Base-by-base conservation (phyloP, 1,140 invertebrate genomes). In the Solenopsis fugax region DNA sequence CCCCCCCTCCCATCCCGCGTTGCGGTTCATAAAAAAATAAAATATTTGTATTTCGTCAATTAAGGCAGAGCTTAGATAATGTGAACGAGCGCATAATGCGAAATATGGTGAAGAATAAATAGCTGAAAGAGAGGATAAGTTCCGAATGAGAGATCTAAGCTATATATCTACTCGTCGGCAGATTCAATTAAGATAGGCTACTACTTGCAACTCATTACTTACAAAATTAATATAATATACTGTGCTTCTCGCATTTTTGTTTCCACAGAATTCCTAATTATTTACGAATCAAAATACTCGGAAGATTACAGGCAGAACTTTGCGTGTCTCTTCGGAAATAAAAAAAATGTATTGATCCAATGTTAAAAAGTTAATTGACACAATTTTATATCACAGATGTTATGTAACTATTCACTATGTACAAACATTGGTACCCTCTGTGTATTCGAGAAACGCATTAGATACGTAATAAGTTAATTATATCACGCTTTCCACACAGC, bases 141-240 rank as follows among this genome's bases (percentile, higher is more conserved):
- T 41, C 16, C 34, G 9, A 69, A 69, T 7, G 41, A 67, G 4
- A 67, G 21, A 34, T 45, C 21, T 37, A 52, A 52, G 10, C n/a
- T 34, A 67, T 29, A 29, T n/a, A 64, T 78, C n/a, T 65, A 24
- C 58, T 45, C 16, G 41, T n/a, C 24, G 56, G 13, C n/a, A 69
- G 34, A 80, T 54, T 3, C 37, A 69, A 80, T 80, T 80, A 54
- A 80, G 64, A 80, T 69, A 80, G 45, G 13, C 48, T 37, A 45
- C 48, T 54, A 69, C 41, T 77, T 62, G 72, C 64, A 52, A 13
- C 16, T 52, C 77, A 64, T 80, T 54, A 69, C 16, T 69, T 80
- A 24, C 34, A 62, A 76, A 76, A 48, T 37, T 60, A 60, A 76
- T 45, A 24, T 62, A 41, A 77, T 77, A 48, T 34, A 62, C 24